A percentile compares a stretch with the other conserved stretches of the same genome.
These are phyloP conservation scores for Melanotaenia boesemani DNA, from an alignment of 2,797 vertebrate species.

Conservation along the genomic window DNA sequence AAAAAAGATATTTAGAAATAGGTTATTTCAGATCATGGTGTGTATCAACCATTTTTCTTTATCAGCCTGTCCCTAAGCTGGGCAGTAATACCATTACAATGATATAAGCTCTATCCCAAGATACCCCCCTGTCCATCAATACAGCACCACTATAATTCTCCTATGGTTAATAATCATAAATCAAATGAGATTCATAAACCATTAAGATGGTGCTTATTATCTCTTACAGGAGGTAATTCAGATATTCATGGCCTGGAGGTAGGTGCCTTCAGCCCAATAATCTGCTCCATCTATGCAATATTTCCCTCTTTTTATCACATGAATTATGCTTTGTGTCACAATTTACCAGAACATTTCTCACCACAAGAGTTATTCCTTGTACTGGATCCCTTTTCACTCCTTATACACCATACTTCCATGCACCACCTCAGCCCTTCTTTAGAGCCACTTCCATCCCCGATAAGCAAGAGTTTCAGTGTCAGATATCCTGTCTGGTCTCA, in stretches of 20 bases:
- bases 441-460: conserved; percentile 29
- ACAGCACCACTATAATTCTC: conserved; percentile 66
- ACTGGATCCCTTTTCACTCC: conserved; percentile 56
- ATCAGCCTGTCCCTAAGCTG: conserved; percentile 30
- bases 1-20: conserved; percentile 26
- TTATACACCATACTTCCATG: conserved; percentile 37
- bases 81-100: conserved; percentile 54
- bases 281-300: conserved; percentile 74
- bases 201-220: conserved; percentile 83
- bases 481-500: conserved; percentile 14
- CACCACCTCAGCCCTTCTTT: conserved; percentile 12
- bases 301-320: conserved; percentile 75
- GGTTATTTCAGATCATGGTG: conserved; percentile 28
- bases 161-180: conserved; percentile 79
- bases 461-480: conserved; percentile 59
- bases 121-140: conserved; percentile 66
- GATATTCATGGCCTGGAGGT: conserved; percentile 79
- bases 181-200: conserved; percentile 82
- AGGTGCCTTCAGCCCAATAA: conserved; percentile 73
- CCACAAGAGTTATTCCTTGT: conserved; percentile 60
- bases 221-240: conserved; percentile 76
- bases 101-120: conserved; percentile 60
- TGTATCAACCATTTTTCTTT: conserved; percentile 24
- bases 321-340: conserved; percentile 79
- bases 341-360: conserved; percentile 75